A percentile compares a stretch with the other conserved stretches of the same genome.
phyloP scores from a whole-genome alignment of 2,888 invertebrate genomes.

The Anticlea derivata region DNA sequence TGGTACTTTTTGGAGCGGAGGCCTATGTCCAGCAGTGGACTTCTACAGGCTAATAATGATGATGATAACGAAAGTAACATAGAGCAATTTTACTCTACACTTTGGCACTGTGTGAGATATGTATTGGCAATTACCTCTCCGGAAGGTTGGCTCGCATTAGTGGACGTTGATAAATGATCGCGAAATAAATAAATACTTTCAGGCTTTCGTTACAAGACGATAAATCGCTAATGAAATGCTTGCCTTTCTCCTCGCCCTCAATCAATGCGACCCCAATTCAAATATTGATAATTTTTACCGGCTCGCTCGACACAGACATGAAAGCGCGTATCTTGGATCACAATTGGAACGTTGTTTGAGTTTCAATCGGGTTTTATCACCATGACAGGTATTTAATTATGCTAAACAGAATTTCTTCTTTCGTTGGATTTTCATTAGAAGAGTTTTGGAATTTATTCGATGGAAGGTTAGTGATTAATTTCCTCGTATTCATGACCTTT shows the following conservation, averaged over 20 bases:
- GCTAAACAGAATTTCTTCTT: conserved; percentile 1
- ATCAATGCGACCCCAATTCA: conserved; percentile 18
- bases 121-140: conserved; percentile 35
- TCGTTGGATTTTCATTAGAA: conserved; percentile 1
- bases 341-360: too few species aligned
- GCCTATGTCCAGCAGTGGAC: too few species aligned
- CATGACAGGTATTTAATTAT: conserved; percentile 5
- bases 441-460: background rate
- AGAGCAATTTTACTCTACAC: too few species aligned
- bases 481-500: conserved; percentile 4
- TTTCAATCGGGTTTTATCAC: background rate
- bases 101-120: background rate
- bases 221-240: conserved; percentile 38
- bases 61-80: too few species aligned
- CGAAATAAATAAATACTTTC: conserved; percentile 48
- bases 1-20: too few species aligned
- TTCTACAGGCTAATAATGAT: too few species aligned
- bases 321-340: background rate
- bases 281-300: conserved; percentile 22
- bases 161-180: conserved; percentile 49
- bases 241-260: conserved; percentile 5
- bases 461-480: conserved; percentile 9
- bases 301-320: background rate
- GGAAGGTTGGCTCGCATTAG: conserved; percentile 25
- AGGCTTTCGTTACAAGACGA: conserved; percentile 38